Percentiles rank a stretch among this genome's conserved stretches.
Evolutionary conservation across 2,113 vertebrate genomes (phyloP).

Genomic region (Thymallus thymallus): DNA sequence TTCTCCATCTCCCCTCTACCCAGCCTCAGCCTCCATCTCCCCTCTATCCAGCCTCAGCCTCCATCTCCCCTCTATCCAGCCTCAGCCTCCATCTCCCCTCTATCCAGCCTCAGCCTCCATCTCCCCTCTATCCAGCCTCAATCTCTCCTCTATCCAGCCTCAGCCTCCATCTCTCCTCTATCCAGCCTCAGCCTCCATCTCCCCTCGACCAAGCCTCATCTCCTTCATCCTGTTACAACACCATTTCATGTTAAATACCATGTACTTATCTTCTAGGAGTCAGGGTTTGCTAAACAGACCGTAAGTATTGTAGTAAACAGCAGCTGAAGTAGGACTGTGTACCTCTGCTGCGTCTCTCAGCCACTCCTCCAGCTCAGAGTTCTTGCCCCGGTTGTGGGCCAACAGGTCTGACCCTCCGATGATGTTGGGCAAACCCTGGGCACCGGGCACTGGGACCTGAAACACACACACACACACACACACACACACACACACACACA

Average conservation of each 20-base stretch:
- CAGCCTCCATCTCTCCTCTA: neutral
- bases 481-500: neutral
- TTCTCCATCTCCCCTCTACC: no score
- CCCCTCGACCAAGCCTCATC: no score
- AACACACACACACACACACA: slow-evolving; percentile 10
- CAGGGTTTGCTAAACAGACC: no score
- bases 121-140: no score
- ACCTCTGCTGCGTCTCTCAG: slow-evolving; percentile 88
- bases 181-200: neutral
- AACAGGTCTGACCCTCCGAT: slow-evolving; percentile 87
- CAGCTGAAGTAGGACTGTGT: neutral
- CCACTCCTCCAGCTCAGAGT: slow-evolving; percentile 90
- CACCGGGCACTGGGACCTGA: slow-evolving; percentile 77
- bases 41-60: no score
- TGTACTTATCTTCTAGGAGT: no score
- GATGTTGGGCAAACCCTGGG: slow-evolving; percentile 71
- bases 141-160: neutral
- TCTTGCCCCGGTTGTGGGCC: slow-evolving; percentile 80
- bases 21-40: no score
- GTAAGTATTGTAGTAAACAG: no score
- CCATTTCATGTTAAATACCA: neutral
- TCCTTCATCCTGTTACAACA: neutral
- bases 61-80: no score
- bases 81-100: no score
- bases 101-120: no score